A percentile compares a stretch with the other conserved stretches of the same genome.
Conservation (phyloP, 1,140 invertebrate genomes). For the Drosophila repleta region DNA sequence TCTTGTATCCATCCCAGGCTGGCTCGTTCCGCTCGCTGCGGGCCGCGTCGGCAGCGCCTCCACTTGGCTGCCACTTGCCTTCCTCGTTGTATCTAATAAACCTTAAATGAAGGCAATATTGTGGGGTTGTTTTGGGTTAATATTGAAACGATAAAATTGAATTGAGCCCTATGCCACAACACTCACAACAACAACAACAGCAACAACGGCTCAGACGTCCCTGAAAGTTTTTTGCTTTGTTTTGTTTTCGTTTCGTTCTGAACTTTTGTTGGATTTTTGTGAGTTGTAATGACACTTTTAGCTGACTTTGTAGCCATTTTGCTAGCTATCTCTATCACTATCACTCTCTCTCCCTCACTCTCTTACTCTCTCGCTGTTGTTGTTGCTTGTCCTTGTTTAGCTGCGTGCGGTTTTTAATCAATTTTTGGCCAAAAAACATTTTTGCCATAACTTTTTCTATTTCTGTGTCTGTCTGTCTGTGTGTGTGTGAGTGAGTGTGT, state of each 20-base stretch:
- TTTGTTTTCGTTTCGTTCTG: conserved; percentile 22
- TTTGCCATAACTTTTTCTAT: conserved; percentile 14
- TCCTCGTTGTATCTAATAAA: conserved; percentile 81
- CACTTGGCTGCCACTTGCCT: conserved; percentile 32
- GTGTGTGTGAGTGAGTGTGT: background rate
- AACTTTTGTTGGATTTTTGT: conserved; percentile 58
- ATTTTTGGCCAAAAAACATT: conserved; percentile 58
- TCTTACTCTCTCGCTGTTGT: background rate
- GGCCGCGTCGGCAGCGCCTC: conserved; percentile 26
- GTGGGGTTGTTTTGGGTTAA: conserved; percentile 83
- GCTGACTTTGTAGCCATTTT: conserved; percentile 79
- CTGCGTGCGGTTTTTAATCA: conserved; percentile 72
- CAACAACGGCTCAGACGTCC: conserved; percentile 58
- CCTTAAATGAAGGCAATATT: conserved; percentile 84
- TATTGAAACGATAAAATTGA: conserved; percentile 83
- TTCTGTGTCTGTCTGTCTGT: background rate
- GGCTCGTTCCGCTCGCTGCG: conserved; percentile 67
- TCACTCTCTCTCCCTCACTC: background rate
- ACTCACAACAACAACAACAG: conserved; percentile 19
- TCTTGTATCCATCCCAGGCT: conserved; percentile 72
- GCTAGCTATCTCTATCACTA: conserved; percentile 10
- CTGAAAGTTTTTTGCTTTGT: conserved; percentile 72
- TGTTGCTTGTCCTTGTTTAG: conserved; percentile 13
- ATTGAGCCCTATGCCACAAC: conserved; percentile 73
- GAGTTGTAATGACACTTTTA: conserved; percentile 80